Conservation (phyloP, 2,797 vertebrate species). For the Rachycentron canadum region DNA sequence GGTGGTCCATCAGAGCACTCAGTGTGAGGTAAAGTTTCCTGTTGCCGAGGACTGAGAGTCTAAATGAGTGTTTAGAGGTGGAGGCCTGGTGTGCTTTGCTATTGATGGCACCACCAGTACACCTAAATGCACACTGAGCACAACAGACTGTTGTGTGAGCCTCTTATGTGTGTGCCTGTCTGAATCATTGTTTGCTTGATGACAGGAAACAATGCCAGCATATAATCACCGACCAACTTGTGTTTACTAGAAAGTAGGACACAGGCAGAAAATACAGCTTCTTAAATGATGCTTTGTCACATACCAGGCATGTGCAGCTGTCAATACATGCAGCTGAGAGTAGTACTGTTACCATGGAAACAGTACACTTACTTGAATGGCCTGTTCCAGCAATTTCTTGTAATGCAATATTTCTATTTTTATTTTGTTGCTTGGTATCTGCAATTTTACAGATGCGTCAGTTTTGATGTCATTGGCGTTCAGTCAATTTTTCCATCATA, state of each 20-base stretch:
- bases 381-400: slow-evolving; percentile 57
- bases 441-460: slow-evolving; percentile 40
- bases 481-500: slow-evolving; percentile 15
- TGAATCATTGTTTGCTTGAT: slow-evolving; percentile 55
- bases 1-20: slow-evolving; percentile 55
- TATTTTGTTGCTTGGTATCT: slow-evolving; percentile 39
- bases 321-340: slow-evolving; percentile 55
- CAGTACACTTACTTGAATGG: slow-evolving; percentile 60
- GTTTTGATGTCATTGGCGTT: slow-evolving; percentile 26
- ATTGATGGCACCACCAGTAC: slow-evolving; percentile 54
- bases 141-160: slow-evolving; percentile 1
- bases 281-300: slow-evolving; percentile 61
- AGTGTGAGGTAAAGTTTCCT: slow-evolving; percentile 40
- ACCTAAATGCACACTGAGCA: slow-evolving; percentile 28
- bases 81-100: slow-evolving; percentile 46
- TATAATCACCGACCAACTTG: slow-evolving; percentile 58
- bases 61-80: slow-evolving; percentile 70
- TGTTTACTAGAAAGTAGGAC: slow-evolving; percentile 57
- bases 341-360: slow-evolving; percentile 74
- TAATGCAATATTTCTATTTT: slow-evolving; percentile 60
- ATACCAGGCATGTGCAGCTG: slow-evolving; percentile 52
- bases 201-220: slow-evolving; percentile 51
- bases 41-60: slow-evolving; percentile 23
- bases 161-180: slow-evolving; percentile 19
- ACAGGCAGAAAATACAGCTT: slow-evolving; percentile 54